phyloP scores from a whole-genome alignment of 2,888 invertebrate genomes.

The Xanthostigma xanthostigma region DNA sequence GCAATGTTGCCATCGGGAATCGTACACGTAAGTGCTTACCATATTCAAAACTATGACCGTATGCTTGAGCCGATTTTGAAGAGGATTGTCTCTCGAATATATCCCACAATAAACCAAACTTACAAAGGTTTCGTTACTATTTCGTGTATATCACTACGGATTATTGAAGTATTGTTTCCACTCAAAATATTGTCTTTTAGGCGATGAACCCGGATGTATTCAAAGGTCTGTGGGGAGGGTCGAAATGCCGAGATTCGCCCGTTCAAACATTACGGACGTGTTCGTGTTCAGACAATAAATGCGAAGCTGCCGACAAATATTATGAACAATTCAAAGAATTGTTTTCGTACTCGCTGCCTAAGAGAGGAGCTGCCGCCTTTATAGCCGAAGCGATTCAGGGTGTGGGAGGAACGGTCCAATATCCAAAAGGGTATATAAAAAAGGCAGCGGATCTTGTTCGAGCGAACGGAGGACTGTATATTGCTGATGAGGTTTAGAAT shows the following conservation, averaged over 20 bases:
- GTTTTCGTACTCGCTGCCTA: slow-evolving; percentile 62
- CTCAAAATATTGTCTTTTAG: slow-evolving; percentile 28
- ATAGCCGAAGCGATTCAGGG: slow-evolving; percentile 96
- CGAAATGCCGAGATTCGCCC: slow-evolving; percentile 74
- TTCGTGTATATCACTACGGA: no score
- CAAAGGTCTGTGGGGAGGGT: slow-evolving; percentile 81
- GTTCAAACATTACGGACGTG: slow-evolving; percentile 56
- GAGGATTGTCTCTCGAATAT: no score
- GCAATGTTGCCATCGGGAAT: slow-evolving; percentile 53
- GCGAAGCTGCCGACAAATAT: slow-evolving; percentile 65
- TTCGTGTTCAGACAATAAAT: slow-evolving; percentile 41
- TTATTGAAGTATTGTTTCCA: no score
- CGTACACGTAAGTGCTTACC: slow-evolving; percentile 48
- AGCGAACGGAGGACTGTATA: slow-evolving; percentile 70
- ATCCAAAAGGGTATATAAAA: slow-evolving; percentile 72
- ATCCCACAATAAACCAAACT: no score
- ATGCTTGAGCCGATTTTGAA: no score
- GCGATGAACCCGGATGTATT: slow-evolving; percentile 86
- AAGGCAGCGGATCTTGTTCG: slow-evolving; percentile 65
- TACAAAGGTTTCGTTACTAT: no score
- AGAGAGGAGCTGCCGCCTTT: slow-evolving; percentile 69
- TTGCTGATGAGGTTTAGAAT: slow-evolving; percentile 70
- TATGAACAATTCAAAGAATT: slow-evolving; percentile 67
- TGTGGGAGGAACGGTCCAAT: slow-evolving; percentile 87
- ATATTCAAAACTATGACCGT: no score